Conservation (phyloP, 2,888 invertebrate species). For the Spisula solida region DNA sequence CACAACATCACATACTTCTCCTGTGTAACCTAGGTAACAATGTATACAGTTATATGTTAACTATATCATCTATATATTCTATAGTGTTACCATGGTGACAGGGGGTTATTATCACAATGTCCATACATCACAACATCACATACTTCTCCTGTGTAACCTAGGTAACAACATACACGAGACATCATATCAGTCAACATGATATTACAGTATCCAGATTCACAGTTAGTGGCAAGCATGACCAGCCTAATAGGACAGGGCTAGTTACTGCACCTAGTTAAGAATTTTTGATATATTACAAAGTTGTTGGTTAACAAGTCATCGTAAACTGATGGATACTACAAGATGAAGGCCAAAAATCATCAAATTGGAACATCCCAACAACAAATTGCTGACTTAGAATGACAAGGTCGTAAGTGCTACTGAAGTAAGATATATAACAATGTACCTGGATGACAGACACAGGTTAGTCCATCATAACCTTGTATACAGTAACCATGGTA, state of each 20-base stretch:
- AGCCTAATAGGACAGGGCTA: no score
- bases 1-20: constrained; percentile 74
- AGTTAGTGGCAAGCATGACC: no score
- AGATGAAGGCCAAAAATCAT: no score
- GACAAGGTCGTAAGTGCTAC: no score
- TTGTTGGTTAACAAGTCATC: no score
- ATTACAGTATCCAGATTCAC: no score
- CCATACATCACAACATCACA: constrained; percentile 73
- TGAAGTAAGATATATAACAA: neutral
- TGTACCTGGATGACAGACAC: constrained; percentile 72
- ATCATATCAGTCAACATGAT: no score
- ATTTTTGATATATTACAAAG: no score
- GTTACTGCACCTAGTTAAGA: no score
- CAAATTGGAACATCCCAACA: no score
- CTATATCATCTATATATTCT: constrained; percentile 70
- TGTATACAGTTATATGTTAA: constrained; percentile 45
- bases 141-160: constrained; percentile 72
- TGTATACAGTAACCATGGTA: constrained; percentile 75
- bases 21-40: constrained; percentile 68
- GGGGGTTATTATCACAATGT: constrained; percentile 73
- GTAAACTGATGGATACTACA: no score
- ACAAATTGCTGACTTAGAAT: no score
- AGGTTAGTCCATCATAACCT: constrained; percentile 66
- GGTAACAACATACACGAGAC: constrained; percentile 18
- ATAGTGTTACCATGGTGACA: constrained; percentile 75